A percentile compares a stretch with the other conserved stretches of the same genome.
Evolutionary conservation across 1,140 invertebrate genomes (phyloP).

Genomic region (Drosophila varians): DNA sequence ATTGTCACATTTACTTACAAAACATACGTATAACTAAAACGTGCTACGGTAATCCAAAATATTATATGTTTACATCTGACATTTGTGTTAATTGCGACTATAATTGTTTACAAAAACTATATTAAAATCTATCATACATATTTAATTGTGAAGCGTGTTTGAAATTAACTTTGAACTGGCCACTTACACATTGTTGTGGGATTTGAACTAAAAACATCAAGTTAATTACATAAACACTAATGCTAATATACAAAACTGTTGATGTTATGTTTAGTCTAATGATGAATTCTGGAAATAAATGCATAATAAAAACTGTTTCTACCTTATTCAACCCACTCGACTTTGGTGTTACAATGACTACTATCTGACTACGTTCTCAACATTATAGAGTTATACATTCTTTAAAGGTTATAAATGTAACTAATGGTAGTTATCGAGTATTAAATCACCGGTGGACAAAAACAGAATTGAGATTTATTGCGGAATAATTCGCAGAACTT

Average conservation of each 20-base stretch:
- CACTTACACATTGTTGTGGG: constrained; percentile 36
- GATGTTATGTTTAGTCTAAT: constrained; percentile 78
- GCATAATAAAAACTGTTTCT: constrained; percentile 51
- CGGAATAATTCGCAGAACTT: too few species aligned
- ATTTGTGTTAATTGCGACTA: constrained; percentile 78
- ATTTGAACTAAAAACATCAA: constrained; percentile 27
- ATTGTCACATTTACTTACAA: constrained; percentile 38
- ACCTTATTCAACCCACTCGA: background rate
- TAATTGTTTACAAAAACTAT: constrained; percentile 76
- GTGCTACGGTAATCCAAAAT: constrained; percentile 51
- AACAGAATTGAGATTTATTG: too few species aligned
- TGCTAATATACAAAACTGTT: constrained; percentile 77
- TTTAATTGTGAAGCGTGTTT: constrained; percentile 52
- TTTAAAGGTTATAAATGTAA: too few species aligned
- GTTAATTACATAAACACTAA: constrained; percentile 44
- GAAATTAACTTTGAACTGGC: constrained; percentile 29
- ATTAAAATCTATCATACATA: constrained; percentile 58
- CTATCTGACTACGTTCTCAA: too few species aligned
- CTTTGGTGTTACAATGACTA: too few species aligned
- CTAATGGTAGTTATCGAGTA: too few species aligned
- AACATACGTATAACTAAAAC: constrained; percentile 38
- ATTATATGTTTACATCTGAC: constrained; percentile 54
- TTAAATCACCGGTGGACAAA: too few species aligned
- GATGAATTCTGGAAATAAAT: constrained; percentile 73
- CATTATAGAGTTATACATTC: too few species aligned